Evolutionary conservation across 2,113 vertebrate species (phyloP), one percentile per base, ranked within the genome.

Genomic region (Dendropsophus ebraccatus): DNA sequence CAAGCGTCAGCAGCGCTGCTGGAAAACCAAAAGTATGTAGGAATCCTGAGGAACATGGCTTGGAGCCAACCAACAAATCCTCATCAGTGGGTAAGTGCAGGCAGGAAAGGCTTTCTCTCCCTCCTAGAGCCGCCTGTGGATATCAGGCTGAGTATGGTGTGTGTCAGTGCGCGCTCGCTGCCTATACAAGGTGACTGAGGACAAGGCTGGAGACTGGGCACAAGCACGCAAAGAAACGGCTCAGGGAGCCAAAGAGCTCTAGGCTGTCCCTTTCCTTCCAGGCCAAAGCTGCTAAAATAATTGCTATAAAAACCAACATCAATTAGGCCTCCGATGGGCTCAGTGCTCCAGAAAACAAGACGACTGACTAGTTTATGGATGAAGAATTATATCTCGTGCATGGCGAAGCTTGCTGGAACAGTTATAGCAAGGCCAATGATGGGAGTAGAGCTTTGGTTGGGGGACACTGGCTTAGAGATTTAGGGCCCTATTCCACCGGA

Each of bases 1-100:
- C 50, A 54, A 32, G 67, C 35, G 25, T 67, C 60, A 58, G 62
- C 16, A 28, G 23, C 81, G 4, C 67, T 73, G 69, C 69, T 83
- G 35, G 52, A 83, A 83, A 83, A 74, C 50, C 28, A 54, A 84
- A 65, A 84, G 82, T 60, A 76, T 76, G 70, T 50, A 47, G 52
- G 54, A 84, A 60, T 84, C 70, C 56, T 14, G 72, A 76, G 41
- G 72, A 84, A 62, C 32, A 25, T 65, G 82, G 82, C 41, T 19
- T 1, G 35, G 12, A 13, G 45, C 65, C 81, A 70, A 17, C 3
- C 19, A 62, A 58, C 37, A 75, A 65, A 76, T 62, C n/a, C n/a
- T n/a, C 72, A 76, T 75, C 54, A n/a, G 47, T 41, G 67, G 72
- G n/a, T 62, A 45, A 25, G 54, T 35, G 23, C 28, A 30, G 8